Percentiles rank a stretch among this genome's conserved stretches.
Evolutionary conservation across 35 echinoderm and acorn worm species (phyloP).

Genomic region (Holothuria glaberrima): DNA sequence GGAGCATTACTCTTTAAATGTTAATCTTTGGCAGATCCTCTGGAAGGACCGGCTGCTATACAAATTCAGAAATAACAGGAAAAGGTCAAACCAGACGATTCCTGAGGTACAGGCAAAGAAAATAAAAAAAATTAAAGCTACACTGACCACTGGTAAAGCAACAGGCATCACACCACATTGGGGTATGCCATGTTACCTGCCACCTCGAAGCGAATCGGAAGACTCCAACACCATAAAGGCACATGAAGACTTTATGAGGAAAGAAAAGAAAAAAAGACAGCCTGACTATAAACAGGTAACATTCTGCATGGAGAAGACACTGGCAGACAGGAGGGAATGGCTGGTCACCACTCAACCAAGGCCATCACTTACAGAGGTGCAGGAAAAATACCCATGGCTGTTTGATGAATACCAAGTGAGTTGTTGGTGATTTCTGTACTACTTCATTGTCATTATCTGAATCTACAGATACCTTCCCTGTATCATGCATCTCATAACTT

Average conservation of each 20-base stretch:
- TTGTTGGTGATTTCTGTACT: too few relatives aligned
- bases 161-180: not conserved
- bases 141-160: not conserved
- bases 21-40: not conserved
- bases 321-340: conserved; percentile 31
- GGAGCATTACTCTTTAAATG: not conserved
- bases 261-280: conserved; percentile 44
- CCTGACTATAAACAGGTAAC: conserved; percentile 28
- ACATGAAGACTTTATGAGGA: conserved; percentile 18
- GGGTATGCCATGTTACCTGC: conserved; percentile 29
- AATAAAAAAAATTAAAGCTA: not conserved
- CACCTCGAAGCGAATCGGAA: not conserved
- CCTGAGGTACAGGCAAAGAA: conserved; percentile 53
- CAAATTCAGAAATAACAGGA: conserved; percentile 44
- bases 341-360: conserved; percentile 17
- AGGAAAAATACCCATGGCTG: conserved; percentile 37
- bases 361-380: not conserved
- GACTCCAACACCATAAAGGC: not conserved
- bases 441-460: too few relatives aligned
- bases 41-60: conserved; percentile 31
- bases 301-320: conserved; percentile 23
- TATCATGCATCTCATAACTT: too few relatives aligned
- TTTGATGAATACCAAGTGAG: conserved; percentile 54
- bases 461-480: too few relatives aligned
- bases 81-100: not conserved